Base-by-base conservation (phyloP, 2,888 invertebrate species). In the Drosophila histrio region DNA sequence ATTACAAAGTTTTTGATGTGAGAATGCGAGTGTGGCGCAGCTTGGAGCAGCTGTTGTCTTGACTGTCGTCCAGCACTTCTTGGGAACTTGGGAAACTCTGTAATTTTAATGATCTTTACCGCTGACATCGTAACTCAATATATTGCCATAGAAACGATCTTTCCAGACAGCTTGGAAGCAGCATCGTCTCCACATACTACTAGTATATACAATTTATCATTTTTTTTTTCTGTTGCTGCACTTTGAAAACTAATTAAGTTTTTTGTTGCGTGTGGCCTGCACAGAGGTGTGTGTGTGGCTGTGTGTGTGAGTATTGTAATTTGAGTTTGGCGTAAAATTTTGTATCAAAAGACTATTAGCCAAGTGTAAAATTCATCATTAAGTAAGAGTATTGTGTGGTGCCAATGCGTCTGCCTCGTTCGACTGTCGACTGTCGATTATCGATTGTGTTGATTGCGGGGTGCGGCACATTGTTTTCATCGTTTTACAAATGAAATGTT, bases 331-430 rank as follows among this genome's bases (percentile, higher is more conserved):
- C 83, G 86, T 84, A 70, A 84, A 87, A 84, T 84, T 87, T 78
- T 82, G 68, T 83, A 87, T 84, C 69, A 84, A 87, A 83, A 87
- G 84, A 87, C 87, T 85, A 81, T 86, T 81, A 81, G 80, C 80
- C 68, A 81, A 81, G 80, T 86, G 83, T 79, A 59, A 72, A 81
- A 61, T 49, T 52, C 60, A 86, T 79, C 68, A 77, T 82, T 79
- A 81, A 63, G 58, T 34, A 57, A 59, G 41, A 36, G 24, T 39
- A 28, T 52, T 44, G 58, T 44, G 58, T 53, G 87, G 81, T 82
- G 87, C 81, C 81, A 77, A 72, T 65, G 69, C 69, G 81, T 82
- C 81, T 82, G 69, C 71, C 50, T 6, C 53, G 53, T 50, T 69
- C 63, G 56, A 68, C 36, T 47, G 46, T 60, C 57, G 49, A 32